Base-by-base conservation (phyloP, 2,888 invertebrate genomes). In the Rhopalosiphum nymphaeae region DNA sequence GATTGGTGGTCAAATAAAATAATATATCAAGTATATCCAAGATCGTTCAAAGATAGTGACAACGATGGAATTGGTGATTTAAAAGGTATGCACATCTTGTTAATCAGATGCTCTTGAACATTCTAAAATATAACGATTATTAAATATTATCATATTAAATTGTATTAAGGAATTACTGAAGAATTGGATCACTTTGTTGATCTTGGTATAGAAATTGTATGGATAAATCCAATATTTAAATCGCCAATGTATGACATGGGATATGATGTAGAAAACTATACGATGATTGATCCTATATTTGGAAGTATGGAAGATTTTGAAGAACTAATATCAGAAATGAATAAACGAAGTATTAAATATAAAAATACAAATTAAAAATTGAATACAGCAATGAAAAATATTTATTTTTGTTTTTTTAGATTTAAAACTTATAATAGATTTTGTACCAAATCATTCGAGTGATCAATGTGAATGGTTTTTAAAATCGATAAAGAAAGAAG, bases 21-120 rank as follows among this genome's bases (percentile, higher is more conserved):
- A 11, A 97, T 98, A 92, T 99, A 99, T 96, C 98, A 99, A 96
- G 97, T 98, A 94, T 98, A 98, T 96, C 98, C 98, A 0, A 96
- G 98, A 94, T 98, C 98, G 0, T 99, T 98, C 96, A 97, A 97
- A 96, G 99, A 99, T 96, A 97, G 97, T n/a, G 96, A 98, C 96
- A 97, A 97, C 0, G 98, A 98, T 96, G 99, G 98, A 36, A 96
- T 97, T 36, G 99, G 99, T 0, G 99, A 99, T 96, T 96, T 99
- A n/a, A 96, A 97, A 96, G 98, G 98, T 97, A 96, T 95, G 95
- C 9, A 7, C 67, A 53, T n/a, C 13, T 36, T 67, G 16, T 67
- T 67, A 67, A 16, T 16, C 13, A n/a, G 2, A 36, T 25, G 36
- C 9, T 78, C 21, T 42, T 9, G 21, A 25, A 36, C 21, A 21